Evolutionary conservation across 2,888 invertebrate species (phyloP), one percentile per base, ranked within the genome.

Genomic region (Drosophila mimetica): DNA sequence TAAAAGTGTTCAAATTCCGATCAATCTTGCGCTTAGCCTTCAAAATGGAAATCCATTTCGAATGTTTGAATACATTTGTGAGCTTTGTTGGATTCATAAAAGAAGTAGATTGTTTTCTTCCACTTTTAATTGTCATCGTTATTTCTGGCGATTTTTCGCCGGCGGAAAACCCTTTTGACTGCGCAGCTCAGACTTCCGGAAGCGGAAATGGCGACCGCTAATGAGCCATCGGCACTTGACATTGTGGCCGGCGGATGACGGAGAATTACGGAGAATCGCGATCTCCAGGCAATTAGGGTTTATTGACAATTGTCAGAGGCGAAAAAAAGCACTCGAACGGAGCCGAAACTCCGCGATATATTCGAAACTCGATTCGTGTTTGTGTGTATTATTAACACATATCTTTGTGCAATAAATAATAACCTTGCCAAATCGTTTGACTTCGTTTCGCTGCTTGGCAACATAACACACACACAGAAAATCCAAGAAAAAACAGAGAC

Each of bases 381-480:
- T 63, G 44, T 47, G 44, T 61, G 52, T 75, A 16, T 74, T 74
- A 77, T 84, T 81, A 77, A 71, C 81, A 84, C 79, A 85, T 75
- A 74, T 67, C 54, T 85, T 76, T 81, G 77, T 79, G 81, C 82
- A 81, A 81, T 82, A 81, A 75, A 81, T 82, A 85, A 85, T 79
- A 81, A 82, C 80, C 80, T 81, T 85, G 81, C 75, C 77, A 79
- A 85, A 82, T 74, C 79, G 70, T 67, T 81, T 75, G 81, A 75
- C 71, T 81, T 67, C 69, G 79, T 78, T 78, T 71, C 76, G 57
- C 54, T 54, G 75, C 64, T 58, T 75, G 75, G 65, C 77, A 79
- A 70, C 83, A 64, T 61, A 57, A 8, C 13, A 28, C 18, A 16
- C 13, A 14, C 2, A 42, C 2, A 41, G 9, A 6, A 22, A n/a